Evolutionary conservation across 1,140 invertebrate genomes (phyloP).

Genomic region (Panagrolaimus sp.): DNA sequence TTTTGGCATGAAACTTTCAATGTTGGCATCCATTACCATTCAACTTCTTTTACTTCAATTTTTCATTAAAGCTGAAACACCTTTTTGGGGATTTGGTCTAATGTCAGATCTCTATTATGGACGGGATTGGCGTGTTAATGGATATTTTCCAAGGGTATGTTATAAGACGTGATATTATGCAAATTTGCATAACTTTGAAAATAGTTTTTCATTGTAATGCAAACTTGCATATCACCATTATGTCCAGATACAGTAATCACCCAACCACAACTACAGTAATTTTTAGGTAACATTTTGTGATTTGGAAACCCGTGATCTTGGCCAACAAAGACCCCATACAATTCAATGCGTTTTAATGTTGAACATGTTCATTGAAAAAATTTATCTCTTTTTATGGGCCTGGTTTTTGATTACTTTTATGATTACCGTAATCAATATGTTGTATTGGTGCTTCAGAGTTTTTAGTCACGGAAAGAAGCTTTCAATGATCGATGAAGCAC

Average conservation of each 20-base stretch:
- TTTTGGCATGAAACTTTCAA: conserved; percentile 41
- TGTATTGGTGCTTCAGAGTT: conserved; percentile 34
- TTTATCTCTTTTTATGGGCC: conserved; percentile 46
- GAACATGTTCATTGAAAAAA: conserved; percentile 41
- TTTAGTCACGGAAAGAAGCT: conserved; percentile 36
- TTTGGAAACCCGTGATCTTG: conserved; percentile 42
- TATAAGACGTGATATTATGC: too few species aligned
- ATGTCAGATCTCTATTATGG: conserved; percentile 31
- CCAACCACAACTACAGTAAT: too few species aligned
- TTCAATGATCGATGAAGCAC: conserved; percentile 37
- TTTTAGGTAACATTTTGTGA: conserved; percentile 40
- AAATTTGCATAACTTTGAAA: too few species aligned
- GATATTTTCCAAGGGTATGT: conserved; percentile 37
- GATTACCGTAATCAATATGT: conserved; percentile 30
- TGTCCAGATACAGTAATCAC: too few species aligned
- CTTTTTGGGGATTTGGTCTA: conserved; percentile 39
- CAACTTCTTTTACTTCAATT: conserved; percentile 45
- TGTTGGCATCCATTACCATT: conserved; percentile 26
- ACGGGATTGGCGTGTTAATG: conserved; percentile 39
- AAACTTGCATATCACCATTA: too few species aligned
- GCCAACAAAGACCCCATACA: conserved; percentile 41
- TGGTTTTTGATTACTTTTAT: conserved; percentile 41
- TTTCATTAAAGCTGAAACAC: conserved; percentile 30
- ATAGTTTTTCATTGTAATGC: too few species aligned
- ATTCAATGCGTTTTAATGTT: conserved; percentile 48